A percentile compares a stretch with the other conserved stretches of the same genome.
phyloP scores from a whole-genome alignment of 1,140 invertebrate genomes.

The Olivierus martensii region DNA sequence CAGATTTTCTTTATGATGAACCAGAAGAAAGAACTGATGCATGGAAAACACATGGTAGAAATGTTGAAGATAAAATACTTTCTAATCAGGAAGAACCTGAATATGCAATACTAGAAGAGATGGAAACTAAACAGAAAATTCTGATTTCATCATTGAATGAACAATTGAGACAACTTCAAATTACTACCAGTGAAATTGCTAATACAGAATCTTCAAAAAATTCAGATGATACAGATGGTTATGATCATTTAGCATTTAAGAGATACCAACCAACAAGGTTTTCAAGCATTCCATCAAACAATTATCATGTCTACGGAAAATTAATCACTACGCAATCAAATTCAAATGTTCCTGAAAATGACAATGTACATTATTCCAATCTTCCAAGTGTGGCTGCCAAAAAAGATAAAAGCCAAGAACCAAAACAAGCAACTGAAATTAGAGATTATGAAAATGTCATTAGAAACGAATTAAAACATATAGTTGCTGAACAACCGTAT shows the following conservation, averaged over 20 bases:
- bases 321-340: background rate
- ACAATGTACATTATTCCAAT: too few relatives aligned
- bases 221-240: background rate
- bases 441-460: too few relatives aligned
- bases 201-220: too few relatives aligned
- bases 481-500: background rate
- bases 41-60: background rate
- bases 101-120: background rate
- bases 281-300: background rate
- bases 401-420: too few relatives aligned
- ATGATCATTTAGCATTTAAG: background rate
- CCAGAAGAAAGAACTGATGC: background rate
- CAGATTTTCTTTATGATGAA: background rate
- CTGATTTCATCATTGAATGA: too few relatives aligned
- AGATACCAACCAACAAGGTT: background rate
- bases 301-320: conserved; percentile 12
- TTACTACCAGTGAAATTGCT: too few relatives aligned
- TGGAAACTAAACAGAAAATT: background rate
- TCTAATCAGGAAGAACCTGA: background rate
- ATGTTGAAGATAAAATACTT: background rate
- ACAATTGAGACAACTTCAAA: too few relatives aligned
- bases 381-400: too few relatives aligned
- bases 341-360: background rate
- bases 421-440: too few relatives aligned
- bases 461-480: too few relatives aligned